These are phyloP conservation scores for Ischnura elegans DNA, from an alignment of 2,888 invertebrate species.

Conservation along the genomic window DNA sequence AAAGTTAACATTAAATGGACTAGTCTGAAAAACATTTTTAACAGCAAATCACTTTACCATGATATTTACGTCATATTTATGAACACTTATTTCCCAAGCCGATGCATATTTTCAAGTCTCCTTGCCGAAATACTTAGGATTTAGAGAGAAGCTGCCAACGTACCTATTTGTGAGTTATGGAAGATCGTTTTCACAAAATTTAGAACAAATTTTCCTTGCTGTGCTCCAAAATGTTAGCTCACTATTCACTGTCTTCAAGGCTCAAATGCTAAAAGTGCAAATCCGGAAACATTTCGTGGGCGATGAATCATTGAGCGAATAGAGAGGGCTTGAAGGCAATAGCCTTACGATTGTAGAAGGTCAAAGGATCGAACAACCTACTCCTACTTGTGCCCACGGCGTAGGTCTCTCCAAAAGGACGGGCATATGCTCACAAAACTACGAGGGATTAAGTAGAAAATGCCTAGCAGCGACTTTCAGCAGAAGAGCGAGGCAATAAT, in stretches of 20 bases:
- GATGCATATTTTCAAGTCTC: too few relatives aligned
- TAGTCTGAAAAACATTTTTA: too few relatives aligned
- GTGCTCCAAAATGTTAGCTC: background rate
- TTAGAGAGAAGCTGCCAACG: too few relatives aligned
- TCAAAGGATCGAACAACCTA: background rate
- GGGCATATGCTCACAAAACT: conserved; percentile 9
- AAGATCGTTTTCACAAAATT: too few relatives aligned
- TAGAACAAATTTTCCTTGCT: too few relatives aligned
- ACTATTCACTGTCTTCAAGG: background rate
- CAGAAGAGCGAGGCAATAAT: background rate
- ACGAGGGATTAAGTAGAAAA: background rate
- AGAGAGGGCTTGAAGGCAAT: background rate
- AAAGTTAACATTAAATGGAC: too few relatives aligned
- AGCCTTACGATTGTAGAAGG: background rate
- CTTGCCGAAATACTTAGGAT: too few relatives aligned
- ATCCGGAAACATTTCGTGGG: too few relatives aligned
- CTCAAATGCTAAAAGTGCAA: background rate
- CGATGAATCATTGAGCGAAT: background rate
- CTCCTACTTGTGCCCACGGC: background rate
- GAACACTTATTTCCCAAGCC: too few relatives aligned
- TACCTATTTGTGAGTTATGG: too few relatives aligned
- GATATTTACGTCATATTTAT: too few relatives aligned
- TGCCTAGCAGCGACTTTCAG: background rate
- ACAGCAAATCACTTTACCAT: too few relatives aligned
- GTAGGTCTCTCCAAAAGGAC: background rate